phyloP scores from a whole-genome alignment of 2,797 vertebrate species.

The Tiaroga cobitis region DNA sequence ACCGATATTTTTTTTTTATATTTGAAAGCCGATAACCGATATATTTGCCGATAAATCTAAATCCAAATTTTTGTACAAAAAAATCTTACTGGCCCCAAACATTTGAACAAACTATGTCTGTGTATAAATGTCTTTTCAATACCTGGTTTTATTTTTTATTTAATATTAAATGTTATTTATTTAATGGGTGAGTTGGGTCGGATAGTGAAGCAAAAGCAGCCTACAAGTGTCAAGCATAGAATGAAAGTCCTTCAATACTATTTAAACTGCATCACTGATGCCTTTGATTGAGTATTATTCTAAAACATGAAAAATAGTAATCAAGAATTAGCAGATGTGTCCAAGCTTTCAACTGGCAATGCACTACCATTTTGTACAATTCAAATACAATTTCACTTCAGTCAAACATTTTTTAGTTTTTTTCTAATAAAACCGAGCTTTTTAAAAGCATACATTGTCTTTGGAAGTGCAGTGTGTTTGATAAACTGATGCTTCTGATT shows the following conservation, averaged over 20 bases:
- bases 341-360: background rate
- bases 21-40: too few relatives aligned
- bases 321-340: background rate
- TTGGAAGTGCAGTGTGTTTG: background rate
- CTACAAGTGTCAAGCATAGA: background rate
- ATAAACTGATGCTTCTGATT: background rate
- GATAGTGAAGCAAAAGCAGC: background rate
- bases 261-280: background rate
- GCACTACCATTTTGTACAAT: background rate
- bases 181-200: background rate
- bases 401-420: background rate
- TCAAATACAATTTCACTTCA: background rate
- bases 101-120: too few relatives aligned
- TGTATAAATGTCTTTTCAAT: background rate
- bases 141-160: background rate
- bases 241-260: background rate
- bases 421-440: background rate
- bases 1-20: too few relatives aligned
- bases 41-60: too few relatives aligned
- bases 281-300: background rate
- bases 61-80: background rate
- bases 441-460: background rate
- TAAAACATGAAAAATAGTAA: background rate
- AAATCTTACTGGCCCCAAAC: background rate
- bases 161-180: background rate